Evolutionary conservation across 2,113 vertebrate genomes (phyloP), one percentile per base, ranked within the genome.

Genomic region (Pardalotus punctatus): DNA sequence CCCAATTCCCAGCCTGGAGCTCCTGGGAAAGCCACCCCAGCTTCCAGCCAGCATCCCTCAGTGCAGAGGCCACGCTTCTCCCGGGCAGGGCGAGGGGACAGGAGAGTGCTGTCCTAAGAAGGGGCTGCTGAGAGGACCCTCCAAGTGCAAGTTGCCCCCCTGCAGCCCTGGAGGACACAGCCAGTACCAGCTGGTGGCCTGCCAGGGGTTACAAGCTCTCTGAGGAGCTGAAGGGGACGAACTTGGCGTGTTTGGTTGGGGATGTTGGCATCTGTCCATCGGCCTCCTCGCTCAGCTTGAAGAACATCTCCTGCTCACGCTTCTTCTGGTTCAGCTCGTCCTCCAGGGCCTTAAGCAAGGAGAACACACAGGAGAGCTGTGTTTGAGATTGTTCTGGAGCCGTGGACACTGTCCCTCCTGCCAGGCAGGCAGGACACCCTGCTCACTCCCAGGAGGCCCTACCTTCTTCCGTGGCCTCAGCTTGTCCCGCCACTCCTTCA

Each of bases 401-500:
- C 69, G 7, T 0, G 2, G 66, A 70, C 40, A 18, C 24, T 35
- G 36, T 42, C 29, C 27, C 73, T 42, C 33, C 51, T 60, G 31
- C 11, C 50, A 85, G 42, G 11, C 61, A 73, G 51, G 35, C 71
- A 58, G 91, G 35, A 67, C 50, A 71, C 33, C n/a, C 73, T 43
- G 66, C 31, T 40, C 71, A 43, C 5, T 3, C 13, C 5, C 9
- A 28, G 74, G 2, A 22, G 3, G 1, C 3, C 28, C 22, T 94
- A 99, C 99, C 99, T 98, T 99, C 89, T 99, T 99, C 57, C 99
- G 98, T 11, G 99, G 99, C 86, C 98, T 99, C 67, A 99, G 98
- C 58, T 97, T 98, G 38, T 99, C 99, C 65, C 98, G 97, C 99
- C 99, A 99, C 0, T 99, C 99, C 97, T 98, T 99, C 97, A 99